Percentiles rank a stretch among this genome's conserved stretches.
Evolutionary conservation across 2,888 invertebrate species (phyloP).

Genomic region (Archips xylosteana): DNA sequence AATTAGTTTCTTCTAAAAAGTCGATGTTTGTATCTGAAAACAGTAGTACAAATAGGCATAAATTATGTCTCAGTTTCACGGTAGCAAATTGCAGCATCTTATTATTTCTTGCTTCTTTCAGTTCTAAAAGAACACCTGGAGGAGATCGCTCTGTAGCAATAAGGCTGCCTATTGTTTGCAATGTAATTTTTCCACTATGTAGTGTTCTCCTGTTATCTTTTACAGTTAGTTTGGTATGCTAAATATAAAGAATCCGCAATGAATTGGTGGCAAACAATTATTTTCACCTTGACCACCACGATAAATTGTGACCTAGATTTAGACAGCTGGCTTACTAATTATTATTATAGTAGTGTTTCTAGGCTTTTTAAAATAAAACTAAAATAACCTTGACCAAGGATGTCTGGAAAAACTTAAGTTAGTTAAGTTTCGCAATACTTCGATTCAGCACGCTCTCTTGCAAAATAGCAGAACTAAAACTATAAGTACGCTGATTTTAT

Average conservation of each 20-base stretch:
- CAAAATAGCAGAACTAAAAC: slow-evolving; percentile 24
- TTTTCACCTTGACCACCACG: slow-evolving; percentile 27
- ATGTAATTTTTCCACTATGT: too few species aligned
- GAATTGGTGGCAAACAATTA: background rate
- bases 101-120: too few species aligned
- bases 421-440: slow-evolving; percentile 24
- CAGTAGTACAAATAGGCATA: too few species aligned
- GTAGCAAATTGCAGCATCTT: too few species aligned
- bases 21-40: too few species aligned
- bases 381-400: slow-evolving; percentile 32
- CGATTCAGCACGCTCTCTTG: slow-evolving; percentile 32
- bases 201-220: background rate
- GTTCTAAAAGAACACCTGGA: too few species aligned
- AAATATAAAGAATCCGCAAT: background rate
- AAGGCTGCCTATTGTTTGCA: too few species aligned
- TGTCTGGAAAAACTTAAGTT: slow-evolving; percentile 26
- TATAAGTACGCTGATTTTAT: background rate
- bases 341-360: slow-evolving; percentile 21
- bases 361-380: slow-evolving; percentile 11
- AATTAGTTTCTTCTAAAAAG: too few species aligned
- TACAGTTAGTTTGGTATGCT: background rate
- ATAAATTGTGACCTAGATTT: slow-evolving; percentile 31
- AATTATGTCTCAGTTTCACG: too few species aligned
- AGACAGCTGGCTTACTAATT: slow-evolving; percentile 16
- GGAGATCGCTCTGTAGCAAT: too few species aligned